Evolutionary conservation across 1,140 invertebrate species (phyloP).

Genomic region (Neotoxoptera formosana): DNA sequence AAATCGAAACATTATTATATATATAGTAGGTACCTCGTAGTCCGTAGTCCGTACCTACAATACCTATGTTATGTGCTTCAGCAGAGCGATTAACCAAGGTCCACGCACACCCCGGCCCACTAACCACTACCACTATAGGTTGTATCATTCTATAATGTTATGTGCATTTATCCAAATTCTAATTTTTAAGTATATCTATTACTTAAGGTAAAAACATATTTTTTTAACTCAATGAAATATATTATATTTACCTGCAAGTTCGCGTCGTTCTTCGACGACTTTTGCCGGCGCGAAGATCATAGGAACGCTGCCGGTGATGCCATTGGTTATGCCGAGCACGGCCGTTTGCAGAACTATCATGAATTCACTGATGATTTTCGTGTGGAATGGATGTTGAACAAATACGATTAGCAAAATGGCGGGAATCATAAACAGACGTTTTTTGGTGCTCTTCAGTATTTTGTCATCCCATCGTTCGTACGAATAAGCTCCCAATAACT

Average conservation of each 20-base stretch:
- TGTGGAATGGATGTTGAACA: conserved; percentile 45
- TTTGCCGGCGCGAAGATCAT: conserved; percentile 89
- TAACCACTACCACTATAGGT: no score
- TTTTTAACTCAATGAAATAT: neutral
- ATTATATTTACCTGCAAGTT: conserved; percentile 72
- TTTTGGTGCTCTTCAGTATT: conserved; percentile 74
- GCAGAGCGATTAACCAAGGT: no score
- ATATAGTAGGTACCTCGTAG: no score
- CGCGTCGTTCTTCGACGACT: conserved; percentile 78
- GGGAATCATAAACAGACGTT: conserved; percentile 78
- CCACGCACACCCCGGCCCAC: no score
- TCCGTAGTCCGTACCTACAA: no score
- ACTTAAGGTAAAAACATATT: no score
- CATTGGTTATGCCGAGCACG: conserved; percentile 83
- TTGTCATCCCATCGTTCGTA: conserved; percentile 82
- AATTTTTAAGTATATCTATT: no score
- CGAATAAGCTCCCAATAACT: conserved; percentile 81
- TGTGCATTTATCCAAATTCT: no score
- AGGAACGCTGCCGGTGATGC: conserved; percentile 85
- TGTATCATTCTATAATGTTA: no score
- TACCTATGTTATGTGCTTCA: no score
- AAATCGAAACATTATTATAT: no score
- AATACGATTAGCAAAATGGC: conserved; percentile 68
- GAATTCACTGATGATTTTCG: conserved; percentile 44
- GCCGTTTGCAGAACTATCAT: conserved; percentile 69